Evolutionary conservation across 2,797 vertebrate genomes (phyloP).

Genomic region (Odontamblyopus lacepedii): DNA sequence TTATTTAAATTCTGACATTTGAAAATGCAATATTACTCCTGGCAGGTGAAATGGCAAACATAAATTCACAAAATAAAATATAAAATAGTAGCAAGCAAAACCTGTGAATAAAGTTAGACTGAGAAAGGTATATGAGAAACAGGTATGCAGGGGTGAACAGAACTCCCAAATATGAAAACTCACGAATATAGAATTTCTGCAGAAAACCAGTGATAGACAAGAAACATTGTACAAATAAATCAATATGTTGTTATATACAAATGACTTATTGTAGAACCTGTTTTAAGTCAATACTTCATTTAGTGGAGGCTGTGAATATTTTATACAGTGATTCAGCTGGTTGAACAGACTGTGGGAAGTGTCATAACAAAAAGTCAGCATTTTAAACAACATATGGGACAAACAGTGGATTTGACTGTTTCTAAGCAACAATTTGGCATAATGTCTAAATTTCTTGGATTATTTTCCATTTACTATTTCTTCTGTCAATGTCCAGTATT

Average conservation of each 20-base stretch:
- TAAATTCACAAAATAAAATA: no score
- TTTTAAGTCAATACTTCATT: neutral
- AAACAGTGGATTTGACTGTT: no score
- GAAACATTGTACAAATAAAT: neutral
- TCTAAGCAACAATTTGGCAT: no score
- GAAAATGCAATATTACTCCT: neutral
- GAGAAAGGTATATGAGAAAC: neutral
- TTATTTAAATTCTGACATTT: neutral
- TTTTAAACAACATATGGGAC: no score
- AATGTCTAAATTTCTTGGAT: neutral
- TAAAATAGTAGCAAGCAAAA: no score
- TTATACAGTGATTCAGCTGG: neutral
- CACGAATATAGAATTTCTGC: neutral
- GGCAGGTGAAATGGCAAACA: neutral
- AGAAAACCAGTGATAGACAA: no score
- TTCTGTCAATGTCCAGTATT: neutral
- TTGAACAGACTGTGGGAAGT: neutral
- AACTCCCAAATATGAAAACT: neutral
- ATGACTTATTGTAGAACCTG: no score
- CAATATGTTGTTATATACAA: neutral
- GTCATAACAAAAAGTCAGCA: neutral
- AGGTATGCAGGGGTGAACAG: neutral
- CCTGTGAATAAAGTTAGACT: no score
- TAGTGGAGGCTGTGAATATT: neutral
- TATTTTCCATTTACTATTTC: neutral